A percentile compares a stretch with the other conserved stretches of the same genome.
These are phyloP conservation scores for Calameuta pallipes DNA, from an alignment of 2,888 invertebrate species.

Conservation along the genomic window DNA sequence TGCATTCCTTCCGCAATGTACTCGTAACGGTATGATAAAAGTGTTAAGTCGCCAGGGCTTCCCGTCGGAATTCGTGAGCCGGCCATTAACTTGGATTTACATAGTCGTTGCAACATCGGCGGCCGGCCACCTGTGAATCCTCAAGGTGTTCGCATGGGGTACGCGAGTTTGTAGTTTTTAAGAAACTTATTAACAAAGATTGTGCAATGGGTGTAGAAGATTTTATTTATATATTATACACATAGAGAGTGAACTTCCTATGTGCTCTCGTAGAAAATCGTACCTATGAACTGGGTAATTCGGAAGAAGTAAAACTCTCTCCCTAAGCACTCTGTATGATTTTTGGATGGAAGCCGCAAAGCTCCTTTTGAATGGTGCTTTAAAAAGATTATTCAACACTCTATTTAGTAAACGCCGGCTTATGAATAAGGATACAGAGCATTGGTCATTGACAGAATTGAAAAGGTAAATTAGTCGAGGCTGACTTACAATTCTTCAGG, in stretches of 20 bases:
- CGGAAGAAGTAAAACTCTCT: not conserved
- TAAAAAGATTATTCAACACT: not conserved
- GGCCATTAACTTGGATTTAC: constrained; percentile 16
- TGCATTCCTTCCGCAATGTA: not conserved
- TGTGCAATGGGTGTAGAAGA: not conserved
- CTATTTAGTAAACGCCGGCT: not conserved
- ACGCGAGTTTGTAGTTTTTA: not conserved
- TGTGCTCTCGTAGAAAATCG: not conserved
- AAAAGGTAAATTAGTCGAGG: not conserved
- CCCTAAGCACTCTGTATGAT: not conserved
- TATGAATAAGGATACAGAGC: not conserved
- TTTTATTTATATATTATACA: not conserved
- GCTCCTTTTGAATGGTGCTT: not conserved
- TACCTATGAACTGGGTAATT: not conserved
- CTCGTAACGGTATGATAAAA: constrained; percentile 20
- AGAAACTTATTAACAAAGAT: not conserved
- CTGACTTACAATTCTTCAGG: not conserved
- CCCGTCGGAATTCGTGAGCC: constrained; percentile 20
- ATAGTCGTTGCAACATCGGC: constrained; percentile 19
- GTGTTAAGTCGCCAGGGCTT: constrained; percentile 15
- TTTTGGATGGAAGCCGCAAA: not conserved
- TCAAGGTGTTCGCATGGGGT: not conserved
- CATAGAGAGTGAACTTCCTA: not conserved
- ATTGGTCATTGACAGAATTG: not conserved
- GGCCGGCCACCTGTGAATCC: constrained; percentile 3